Conservation (phyloP, 2,888 invertebrate genomes). For the Dasysyrphus albostriatus region DNA sequence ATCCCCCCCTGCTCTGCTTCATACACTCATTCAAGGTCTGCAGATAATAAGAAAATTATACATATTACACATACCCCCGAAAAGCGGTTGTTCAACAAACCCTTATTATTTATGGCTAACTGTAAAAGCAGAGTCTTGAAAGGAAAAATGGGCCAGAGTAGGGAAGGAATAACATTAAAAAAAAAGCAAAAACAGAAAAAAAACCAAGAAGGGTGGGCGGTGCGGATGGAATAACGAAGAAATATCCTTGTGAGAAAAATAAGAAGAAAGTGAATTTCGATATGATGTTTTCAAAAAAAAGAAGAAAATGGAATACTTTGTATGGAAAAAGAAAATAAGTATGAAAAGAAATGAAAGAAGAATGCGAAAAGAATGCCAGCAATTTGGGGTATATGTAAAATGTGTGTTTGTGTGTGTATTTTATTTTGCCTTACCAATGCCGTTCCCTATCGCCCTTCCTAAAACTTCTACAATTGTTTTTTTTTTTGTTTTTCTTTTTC, state of each 20-base stretch:
- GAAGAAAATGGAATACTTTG: slow-evolving; percentile 8
- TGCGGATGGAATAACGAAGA: slow-evolving; percentile 53
- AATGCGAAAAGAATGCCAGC: slow-evolving; percentile 75
- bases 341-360: slow-evolving; percentile 42
- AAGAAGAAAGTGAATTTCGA: slow-evolving; percentile 70
- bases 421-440: slow-evolving; percentile 21
- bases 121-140: slow-evolving; percentile 60
- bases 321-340: neutral
- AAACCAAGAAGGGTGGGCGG: slow-evolving; percentile 4
- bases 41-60: slow-evolving; percentile 76
- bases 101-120: slow-evolving; percentile 75
- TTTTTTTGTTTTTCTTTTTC: slow-evolving; percentile 11
- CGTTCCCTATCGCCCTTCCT: slow-evolving; percentile 59
- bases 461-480: slow-evolving; percentile 34
- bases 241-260: slow-evolving; percentile 69
- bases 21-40: slow-evolving; percentile 72
- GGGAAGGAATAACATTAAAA: neutral
- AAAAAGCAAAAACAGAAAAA: neutral
- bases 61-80: slow-evolving; percentile 70
- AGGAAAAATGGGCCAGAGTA: slow-evolving; percentile 52
- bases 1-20: slow-evolving; percentile 14
- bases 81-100: slow-evolving; percentile 72
- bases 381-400: slow-evolving; percentile 52
- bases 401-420: slow-evolving; percentile 41
- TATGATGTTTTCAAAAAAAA: slow-evolving; percentile 40